Conservation (phyloP, 2,113 vertebrate species). For the Benthochromis sp. region DNA sequence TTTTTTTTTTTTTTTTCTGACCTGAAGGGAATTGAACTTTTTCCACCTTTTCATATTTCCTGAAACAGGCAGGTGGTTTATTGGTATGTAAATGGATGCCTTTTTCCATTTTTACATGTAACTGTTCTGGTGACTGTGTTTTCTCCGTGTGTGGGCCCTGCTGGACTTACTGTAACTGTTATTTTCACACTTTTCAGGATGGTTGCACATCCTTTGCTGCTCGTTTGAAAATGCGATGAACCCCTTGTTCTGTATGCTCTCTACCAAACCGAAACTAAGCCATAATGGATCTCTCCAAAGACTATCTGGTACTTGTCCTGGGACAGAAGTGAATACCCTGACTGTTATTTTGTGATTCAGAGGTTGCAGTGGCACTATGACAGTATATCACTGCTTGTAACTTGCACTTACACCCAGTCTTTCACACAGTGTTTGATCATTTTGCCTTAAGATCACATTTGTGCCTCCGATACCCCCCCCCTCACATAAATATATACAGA, state of each 20-base stretch:
- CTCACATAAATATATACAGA: not conserved
- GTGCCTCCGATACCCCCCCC: constrained; percentile 52
- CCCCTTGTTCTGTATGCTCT: constrained; percentile 23
- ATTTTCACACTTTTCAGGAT: constrained; percentile 56
- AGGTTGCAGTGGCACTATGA: constrained; percentile 11
- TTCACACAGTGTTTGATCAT: not conserved
- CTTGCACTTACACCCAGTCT: constrained; percentile 33
- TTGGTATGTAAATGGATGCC: constrained; percentile 12
- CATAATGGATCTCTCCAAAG: constrained; percentile 58
- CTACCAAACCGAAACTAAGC: constrained; percentile 57
- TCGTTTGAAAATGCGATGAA: constrained; percentile 41
- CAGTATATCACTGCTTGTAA: constrained; percentile 19
- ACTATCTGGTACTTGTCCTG: constrained; percentile 3
- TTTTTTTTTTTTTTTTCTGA: not conserved
- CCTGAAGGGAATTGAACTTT: constrained; percentile 24
- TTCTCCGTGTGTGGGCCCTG: constrained; percentile 20
- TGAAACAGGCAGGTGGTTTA: not conserved
- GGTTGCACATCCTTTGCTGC: constrained; percentile 51
- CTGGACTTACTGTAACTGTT: constrained; percentile 50
- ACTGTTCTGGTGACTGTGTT: constrained; percentile 8
- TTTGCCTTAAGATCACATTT: constrained; percentile 65
- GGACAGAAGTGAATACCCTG: not conserved
- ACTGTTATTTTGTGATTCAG: constrained; percentile 40
- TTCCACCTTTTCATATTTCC: not conserved
- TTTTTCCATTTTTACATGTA: constrained; percentile 5